phyloP scores from a whole-genome alignment of 2,797 vertebrate species.

The Todus mexicanus region DNA sequence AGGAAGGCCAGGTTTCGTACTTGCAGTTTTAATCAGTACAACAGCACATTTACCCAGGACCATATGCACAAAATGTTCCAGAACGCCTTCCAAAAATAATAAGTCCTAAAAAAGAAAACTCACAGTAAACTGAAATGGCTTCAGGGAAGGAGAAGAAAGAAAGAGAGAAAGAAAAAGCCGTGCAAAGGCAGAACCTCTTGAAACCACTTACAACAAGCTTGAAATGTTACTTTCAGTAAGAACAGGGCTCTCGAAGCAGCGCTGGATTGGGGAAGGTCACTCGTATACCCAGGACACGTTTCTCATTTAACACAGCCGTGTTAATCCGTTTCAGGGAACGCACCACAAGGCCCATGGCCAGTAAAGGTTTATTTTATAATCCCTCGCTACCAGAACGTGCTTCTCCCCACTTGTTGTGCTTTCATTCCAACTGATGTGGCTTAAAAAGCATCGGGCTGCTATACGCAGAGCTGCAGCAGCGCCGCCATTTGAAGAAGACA shows the following conservation, averaged over 20 bases:
- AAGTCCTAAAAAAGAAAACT: conserved; percentile 57
- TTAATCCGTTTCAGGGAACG: background rate
- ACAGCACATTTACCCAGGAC: conserved; percentile 49
- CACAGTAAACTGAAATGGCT: conserved; percentile 26
- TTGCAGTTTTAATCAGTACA: conserved; percentile 66
- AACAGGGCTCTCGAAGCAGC: background rate
- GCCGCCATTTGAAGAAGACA: background rate
- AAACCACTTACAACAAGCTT: background rate
- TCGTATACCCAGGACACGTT: background rate
- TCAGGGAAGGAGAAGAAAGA: conserved; percentile 17
- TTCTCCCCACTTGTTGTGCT: background rate
- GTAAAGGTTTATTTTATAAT: background rate
- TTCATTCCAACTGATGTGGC: background rate
- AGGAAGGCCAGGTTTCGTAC: conserved; percentile 47
- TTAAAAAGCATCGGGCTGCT: background rate
- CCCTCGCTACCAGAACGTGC: background rate
- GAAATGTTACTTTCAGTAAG: background rate
- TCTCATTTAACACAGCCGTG: background rate
- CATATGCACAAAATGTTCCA: conserved; percentile 70
- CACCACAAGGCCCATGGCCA: background rate
- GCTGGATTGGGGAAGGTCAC: background rate
- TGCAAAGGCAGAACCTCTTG: background rate
- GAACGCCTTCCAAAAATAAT: conserved; percentile 74
- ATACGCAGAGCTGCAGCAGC: background rate
- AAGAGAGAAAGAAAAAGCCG: background rate